Evolutionary conservation across 2,113 vertebrate genomes (phyloP).

Genomic region (Mus pahari): DNA sequence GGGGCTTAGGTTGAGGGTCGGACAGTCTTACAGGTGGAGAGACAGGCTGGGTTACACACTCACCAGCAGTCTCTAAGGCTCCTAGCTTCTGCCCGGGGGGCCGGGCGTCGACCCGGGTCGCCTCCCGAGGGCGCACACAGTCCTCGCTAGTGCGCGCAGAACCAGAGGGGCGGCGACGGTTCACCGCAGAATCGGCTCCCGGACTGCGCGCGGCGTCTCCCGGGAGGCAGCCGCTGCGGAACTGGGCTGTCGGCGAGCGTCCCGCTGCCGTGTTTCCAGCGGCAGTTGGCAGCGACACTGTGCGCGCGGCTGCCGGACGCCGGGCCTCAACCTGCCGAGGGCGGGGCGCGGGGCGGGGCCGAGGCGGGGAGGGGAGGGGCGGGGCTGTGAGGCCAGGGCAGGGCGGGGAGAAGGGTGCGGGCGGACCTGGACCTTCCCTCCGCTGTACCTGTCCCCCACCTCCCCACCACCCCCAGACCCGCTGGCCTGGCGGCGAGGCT

Average conservation of each 20-base stretch:
- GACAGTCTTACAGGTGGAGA: not conserved
- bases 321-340: constrained; percentile 66
- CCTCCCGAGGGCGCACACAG: not conserved
- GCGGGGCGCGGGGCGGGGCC: constrained; percentile 58
- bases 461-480: not conserved
- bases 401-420: constrained; percentile 5
- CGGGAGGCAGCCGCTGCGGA: not conserved
- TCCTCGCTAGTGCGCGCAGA: not conserved
- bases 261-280: not conserved
- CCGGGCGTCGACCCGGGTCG: not conserved
- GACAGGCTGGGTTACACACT: constrained; percentile 6
- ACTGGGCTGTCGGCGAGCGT: not conserved
- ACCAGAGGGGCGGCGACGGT: not conserved
- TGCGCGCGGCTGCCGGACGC: not conserved
- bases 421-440: not conserved
- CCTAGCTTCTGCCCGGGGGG: not conserved
- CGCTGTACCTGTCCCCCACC: constrained; percentile 51
- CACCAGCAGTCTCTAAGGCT: constrained; percentile 29
- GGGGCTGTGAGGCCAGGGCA: not conserved
- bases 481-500: accelerated
- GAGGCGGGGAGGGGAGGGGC: constrained; percentile 38
- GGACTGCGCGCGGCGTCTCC: not conserved
- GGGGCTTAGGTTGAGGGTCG: not conserved
- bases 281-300: not conserved
- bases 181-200: constrained; percentile 8